Evolutionary conservation across 2,797 vertebrate species (phyloP), one percentile per base, ranked within the genome.

Genomic region (Ctenopoma multispine): DNA sequence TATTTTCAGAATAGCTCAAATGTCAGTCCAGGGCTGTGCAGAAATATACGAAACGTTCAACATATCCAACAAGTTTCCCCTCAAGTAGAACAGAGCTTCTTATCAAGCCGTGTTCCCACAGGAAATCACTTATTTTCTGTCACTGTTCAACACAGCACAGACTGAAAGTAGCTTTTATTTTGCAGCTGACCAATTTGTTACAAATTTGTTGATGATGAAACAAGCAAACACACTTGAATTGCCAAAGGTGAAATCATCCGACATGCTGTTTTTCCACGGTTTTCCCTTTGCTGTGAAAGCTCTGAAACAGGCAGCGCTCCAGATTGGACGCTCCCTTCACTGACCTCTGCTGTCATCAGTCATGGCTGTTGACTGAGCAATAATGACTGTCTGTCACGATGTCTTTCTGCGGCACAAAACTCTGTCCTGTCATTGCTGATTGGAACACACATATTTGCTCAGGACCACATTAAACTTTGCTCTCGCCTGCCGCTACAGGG

Each of bases 271-370:
- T 40, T 92, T 91, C 87, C 85, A 87, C 76, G 82, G 77, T 83
- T 84, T 79, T 82, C 74, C 72, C 71, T 82, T 49, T 12, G 5
- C 80, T 81, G 69, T 84, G 89, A 90, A 91, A 89, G 89, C 85
- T 82, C 63, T 75, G 82, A 75, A 90, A 59, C 84, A 80, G 91
- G 86, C 88, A 84, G 70, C 47, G 82, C 75, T 90, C 90, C 86
- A 90, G 89, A 82, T 89, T 84, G 77, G 87, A 86, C 74, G 84
- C 75, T 90, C 85, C 84, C 67, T 90, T 85, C 88, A 71, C 84
- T 83, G 91, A 92, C 89, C 92, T 91, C 84, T 68, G 85, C 87
- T 89, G 91, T 90, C 89, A 93, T 93, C 92, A 88, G 91, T 93
- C 92, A 93, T 75, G 89, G 85, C 91, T 93, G 88, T 92, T 93